Evolutionary conservation across 2,113 vertebrate genomes (phyloP).

Genomic region (Budorcas taxicolor): DNA sequence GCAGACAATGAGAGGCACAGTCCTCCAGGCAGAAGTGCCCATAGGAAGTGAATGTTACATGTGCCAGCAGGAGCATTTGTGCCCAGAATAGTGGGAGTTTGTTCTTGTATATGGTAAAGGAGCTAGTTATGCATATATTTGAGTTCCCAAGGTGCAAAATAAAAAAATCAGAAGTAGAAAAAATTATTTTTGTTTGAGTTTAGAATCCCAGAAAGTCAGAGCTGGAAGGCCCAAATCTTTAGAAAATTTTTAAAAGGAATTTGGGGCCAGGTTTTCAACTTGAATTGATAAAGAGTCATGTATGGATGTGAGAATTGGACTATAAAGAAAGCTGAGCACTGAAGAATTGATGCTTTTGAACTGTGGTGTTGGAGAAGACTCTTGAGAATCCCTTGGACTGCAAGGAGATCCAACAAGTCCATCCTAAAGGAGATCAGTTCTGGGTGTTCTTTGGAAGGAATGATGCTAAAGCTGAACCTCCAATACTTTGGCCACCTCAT

Average conservation of each 20-base stretch:
- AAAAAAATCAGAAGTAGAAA: background rate
- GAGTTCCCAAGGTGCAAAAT: background rate
- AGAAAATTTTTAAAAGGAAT: background rate
- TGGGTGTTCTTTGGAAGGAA: background rate
- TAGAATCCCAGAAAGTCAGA: slow-evolving; percentile 7
- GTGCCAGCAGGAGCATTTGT: background rate
- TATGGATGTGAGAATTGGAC: background rate
- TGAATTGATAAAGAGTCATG: background rate
- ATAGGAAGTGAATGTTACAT: background rate
- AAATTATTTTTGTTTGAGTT: background rate
- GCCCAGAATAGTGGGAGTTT: background rate
- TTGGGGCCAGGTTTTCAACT: background rate
- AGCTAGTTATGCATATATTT: background rate
- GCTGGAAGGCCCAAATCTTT: background rate
- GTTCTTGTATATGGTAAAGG: background rate
- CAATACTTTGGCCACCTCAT: background rate
- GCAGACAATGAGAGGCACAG: background rate
- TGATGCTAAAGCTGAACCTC: background rate
- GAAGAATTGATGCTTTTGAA: background rate
- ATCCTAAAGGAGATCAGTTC: background rate
- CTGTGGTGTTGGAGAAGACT: background rate
- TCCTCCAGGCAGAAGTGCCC: background rate
- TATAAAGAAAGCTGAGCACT: background rate
- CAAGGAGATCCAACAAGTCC: background rate
- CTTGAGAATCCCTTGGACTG: background rate